These are phyloP conservation scores for Catagonus wagneri DNA, from an alignment of 2,113 vertebrate species.

Conservation along the genomic window DNA sequence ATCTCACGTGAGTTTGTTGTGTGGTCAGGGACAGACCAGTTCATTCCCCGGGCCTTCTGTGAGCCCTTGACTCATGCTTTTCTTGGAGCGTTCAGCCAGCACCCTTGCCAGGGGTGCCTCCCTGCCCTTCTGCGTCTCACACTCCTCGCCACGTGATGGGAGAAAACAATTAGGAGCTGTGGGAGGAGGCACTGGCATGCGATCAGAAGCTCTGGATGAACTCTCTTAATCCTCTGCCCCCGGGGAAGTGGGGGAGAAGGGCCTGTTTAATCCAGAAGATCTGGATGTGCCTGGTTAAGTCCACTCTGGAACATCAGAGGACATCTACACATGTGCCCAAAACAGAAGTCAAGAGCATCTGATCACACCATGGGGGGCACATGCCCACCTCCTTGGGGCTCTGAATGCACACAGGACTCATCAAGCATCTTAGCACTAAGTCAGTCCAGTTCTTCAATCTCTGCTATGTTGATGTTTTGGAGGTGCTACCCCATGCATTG, in stretches of 20 bases:
- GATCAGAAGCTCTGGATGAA: background rate
- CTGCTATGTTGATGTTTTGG: background rate
- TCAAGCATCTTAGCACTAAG: background rate
- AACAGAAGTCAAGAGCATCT: background rate
- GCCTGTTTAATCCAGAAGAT: background rate
- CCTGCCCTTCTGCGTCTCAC: background rate
- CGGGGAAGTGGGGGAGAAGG: background rate
- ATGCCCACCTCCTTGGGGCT: background rate
- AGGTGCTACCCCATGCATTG: background rate
- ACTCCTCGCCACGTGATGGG: background rate
- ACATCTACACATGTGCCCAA: background rate
- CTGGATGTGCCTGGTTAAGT: slow-evolving; percentile 16
- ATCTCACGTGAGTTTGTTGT: background rate
- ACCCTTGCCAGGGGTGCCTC: background rate
- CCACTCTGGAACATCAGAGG: slow-evolving; percentile 9
- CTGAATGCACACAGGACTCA: background rate
- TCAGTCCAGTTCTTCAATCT: background rate
- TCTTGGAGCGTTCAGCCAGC: background rate
- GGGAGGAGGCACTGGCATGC: background rate
- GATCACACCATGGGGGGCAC: background rate
- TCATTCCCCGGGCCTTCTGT: background rate
- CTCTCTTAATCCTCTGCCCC: slow-evolving; percentile 13
- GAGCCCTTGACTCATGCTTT: background rate
- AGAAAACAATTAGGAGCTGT: background rate
- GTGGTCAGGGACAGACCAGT: background rate